A percentile compares a stretch with the other conserved stretches of the same genome.
These are phyloP conservation scores for Caerostris darwini DNA, from an alignment of 1,140 invertebrate genomes.

Conservation along the genomic window DNA sequence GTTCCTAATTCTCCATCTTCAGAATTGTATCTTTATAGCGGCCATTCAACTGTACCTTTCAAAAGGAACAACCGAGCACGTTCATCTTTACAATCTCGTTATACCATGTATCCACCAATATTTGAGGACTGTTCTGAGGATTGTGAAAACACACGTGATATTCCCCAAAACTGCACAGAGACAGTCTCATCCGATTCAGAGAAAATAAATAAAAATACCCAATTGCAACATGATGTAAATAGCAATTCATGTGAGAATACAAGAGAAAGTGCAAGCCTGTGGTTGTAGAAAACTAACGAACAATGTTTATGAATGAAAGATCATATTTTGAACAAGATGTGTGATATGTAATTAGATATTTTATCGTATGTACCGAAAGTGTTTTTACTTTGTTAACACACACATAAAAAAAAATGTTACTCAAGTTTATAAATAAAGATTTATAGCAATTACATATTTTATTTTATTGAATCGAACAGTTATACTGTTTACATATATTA, in stretches of 20 bases:
- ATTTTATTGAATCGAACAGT: too few relatives aligned
- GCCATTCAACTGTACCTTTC: slow-evolving; percentile 77
- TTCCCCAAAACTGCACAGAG: neutral
- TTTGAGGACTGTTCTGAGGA: slow-evolving; percentile 78
- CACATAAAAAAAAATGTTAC: too few relatives aligned
- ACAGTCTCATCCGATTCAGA: neutral
- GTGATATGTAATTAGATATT: neutral
- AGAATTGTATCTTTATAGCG: slow-evolving; percentile 44
- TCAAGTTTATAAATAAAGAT: too few relatives aligned
- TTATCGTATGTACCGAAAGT: neutral
- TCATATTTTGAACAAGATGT: slow-evolving; percentile 3
- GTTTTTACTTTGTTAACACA: neutral
- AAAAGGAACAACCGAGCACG: slow-evolving; percentile 69
- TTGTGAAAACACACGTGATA: slow-evolving; percentile 48
- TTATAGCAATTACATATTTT: too few relatives aligned
- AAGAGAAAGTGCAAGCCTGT: neutral
- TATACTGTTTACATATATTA: too few relatives aligned
- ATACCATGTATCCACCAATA: slow-evolving; percentile 77
- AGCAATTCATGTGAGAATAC: too few relatives aligned
- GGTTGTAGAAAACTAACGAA: neutral
- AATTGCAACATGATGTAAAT: neutral
- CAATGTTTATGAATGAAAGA: neutral
- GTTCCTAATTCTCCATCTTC: slow-evolving; percentile 53
- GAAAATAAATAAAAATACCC: neutral
- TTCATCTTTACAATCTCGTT: slow-evolving; percentile 70